Evolutionary conservation across 2,888 invertebrate genomes (phyloP).

Genomic region (Hirtodrosophila alboralis): DNA sequence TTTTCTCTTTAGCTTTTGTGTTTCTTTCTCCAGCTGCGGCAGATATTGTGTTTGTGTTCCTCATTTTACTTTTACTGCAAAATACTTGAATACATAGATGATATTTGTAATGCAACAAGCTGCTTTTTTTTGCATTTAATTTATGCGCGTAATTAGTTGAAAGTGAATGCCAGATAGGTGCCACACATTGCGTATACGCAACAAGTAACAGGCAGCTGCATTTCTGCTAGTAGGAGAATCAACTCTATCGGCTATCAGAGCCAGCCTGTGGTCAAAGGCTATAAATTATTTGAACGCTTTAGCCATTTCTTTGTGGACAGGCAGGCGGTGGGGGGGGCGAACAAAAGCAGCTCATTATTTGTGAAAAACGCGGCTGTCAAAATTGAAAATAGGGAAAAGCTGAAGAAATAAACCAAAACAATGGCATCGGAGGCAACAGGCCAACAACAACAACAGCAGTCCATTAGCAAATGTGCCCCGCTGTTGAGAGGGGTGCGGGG

Average conservation of each 20-base stretch:
- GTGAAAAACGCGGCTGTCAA: slow-evolving; percentile 77
- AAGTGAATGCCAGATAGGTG: slow-evolving; percentile 54
- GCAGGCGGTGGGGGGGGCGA: slow-evolving; percentile 12
- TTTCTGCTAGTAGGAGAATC: slow-evolving; percentile 27
- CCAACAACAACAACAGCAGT: slow-evolving; percentile 33
- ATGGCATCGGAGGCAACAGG: slow-evolving; percentile 42
- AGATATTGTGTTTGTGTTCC: slow-evolving; percentile 70
- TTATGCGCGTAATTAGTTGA: slow-evolving; percentile 69
- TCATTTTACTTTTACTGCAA: slow-evolving; percentile 73
- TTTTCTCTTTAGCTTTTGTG: slow-evolving; percentile 22
- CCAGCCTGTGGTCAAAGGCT: slow-evolving; percentile 42
- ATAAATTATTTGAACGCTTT: slow-evolving; percentile 65
- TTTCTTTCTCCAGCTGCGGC: slow-evolving; percentile 52
- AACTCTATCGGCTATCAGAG: slow-evolving; percentile 15
- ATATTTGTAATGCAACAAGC: slow-evolving; percentile 58
- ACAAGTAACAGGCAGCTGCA: slow-evolving; percentile 19
- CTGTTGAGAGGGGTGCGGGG: slow-evolving; percentile 42
- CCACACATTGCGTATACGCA: slow-evolving; percentile 52
- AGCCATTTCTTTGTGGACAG: slow-evolving; percentile 39
- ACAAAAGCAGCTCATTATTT: slow-evolving; percentile 77
- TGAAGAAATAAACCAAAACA: slow-evolving; percentile 63
- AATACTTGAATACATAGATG: no score
- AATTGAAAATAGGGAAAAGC: slow-evolving; percentile 75
- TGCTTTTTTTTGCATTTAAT: slow-evolving; percentile 63
- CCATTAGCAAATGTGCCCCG: slow-evolving; percentile 64